Base-by-base conservation (phyloP, 2,113 vertebrate genomes). In the Phaethornis superciliosus region DNA sequence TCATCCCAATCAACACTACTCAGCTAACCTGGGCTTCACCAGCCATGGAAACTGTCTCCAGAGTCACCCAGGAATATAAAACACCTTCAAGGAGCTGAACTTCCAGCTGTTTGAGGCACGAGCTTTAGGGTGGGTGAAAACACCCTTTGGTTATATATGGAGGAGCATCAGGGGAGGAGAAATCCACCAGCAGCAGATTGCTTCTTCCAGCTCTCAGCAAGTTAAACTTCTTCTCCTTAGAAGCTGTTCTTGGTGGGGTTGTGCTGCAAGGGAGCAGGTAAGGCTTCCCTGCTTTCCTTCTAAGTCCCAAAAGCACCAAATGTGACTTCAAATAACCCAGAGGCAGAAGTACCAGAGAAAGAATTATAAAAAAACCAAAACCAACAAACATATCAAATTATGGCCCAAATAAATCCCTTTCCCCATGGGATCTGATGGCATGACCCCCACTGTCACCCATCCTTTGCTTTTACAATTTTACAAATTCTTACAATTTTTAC, bases 101-200 rank as follows among this genome's bases (percentile, higher is more conserved):
- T 78, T 59, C 42, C 21, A 70, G 1, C 4, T 7, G 3, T 2
- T 4, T 1, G 33, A 51, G 33, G 52, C 18, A 64, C 46, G 15
- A 23, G 11, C 7, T 62, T 51, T 23, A 28, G 8, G 26, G 22
- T 54, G n/a, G 12, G 28, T 65, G 13, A 42, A 75, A 68, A 44
- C 27, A 23, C 15, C 14, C 21, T 62, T 52, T 33, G 28, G 18
- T 68, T 55, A 2, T 10, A 3, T 1, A 3, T 0, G 5, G 46
- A 85, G 55, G 22, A 40, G 21, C 28, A 24, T 8, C 2, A 2
- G 17, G 7, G 33, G 30, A 77, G 28, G 17, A 28, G 40, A 17
- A 62, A 76, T 21, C 30, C 35, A 33, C 4, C 21, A 26, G 24
- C 26, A 86, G 63, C 15, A 60, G 15, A 18, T 35, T 60, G 16